A percentile compares a stretch with the other conserved stretches of the same genome.
phyloP scores from a whole-genome alignment of 2,113 vertebrate species.

The Saguinus midas region DNA sequence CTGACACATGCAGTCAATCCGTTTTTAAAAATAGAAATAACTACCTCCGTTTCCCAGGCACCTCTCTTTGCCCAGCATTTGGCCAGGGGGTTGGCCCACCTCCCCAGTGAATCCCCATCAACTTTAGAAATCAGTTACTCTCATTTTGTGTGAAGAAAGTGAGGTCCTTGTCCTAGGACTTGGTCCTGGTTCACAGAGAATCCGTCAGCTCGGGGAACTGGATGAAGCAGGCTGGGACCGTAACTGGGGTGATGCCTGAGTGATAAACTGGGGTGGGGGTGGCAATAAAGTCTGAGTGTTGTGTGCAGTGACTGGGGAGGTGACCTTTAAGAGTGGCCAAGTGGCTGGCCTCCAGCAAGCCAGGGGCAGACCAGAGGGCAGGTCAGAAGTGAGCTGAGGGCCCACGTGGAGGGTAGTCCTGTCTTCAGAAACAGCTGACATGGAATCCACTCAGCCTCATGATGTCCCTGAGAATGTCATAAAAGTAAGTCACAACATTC shows the following conservation, averaged over 20 bases:
- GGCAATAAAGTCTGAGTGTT: neutral
- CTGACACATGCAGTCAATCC: neutral
- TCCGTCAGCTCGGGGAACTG: neutral
- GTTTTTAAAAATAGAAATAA: neutral
- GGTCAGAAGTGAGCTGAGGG: neutral
- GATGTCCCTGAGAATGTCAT: neutral
- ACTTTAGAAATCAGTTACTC: neutral
- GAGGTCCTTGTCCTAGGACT: neutral
- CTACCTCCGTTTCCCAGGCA: neutral
- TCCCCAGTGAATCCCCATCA: neutral
- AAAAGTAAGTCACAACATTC: neutral
- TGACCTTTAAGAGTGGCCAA: neutral
- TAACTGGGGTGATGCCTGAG: neutral
- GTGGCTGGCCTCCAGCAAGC: neutral
- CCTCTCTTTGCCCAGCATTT: neutral
- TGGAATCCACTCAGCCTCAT: neutral
- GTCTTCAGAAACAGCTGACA: neutral
- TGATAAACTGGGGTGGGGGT: neutral
- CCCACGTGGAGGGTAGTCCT: neutral
- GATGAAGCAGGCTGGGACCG: neutral
- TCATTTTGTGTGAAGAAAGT: neutral
- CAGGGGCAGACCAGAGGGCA: neutral
- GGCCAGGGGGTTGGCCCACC: neutral
- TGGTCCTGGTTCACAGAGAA: neutral
- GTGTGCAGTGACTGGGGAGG: neutral